Conservation (phyloP, 2,113 vertebrate genomes). For the Forbesichthys papilliferus region DNA sequence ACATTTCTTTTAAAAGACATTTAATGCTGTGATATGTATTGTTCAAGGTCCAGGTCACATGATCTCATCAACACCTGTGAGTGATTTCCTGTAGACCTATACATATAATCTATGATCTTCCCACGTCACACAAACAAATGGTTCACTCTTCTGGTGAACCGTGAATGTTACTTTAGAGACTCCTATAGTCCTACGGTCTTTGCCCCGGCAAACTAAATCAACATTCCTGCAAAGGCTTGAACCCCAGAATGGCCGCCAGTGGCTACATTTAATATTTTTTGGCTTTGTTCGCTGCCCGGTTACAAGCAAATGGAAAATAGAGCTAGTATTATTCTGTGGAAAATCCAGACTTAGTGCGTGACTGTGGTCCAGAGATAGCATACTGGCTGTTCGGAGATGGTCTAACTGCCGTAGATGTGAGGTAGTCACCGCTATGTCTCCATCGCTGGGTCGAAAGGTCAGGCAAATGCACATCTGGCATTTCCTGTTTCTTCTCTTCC, state of each 20-base stretch:
- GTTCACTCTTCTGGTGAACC: background rate
- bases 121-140: background rate
- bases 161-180: background rate
- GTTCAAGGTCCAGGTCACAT: slow-evolving; percentile 18
- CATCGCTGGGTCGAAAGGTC: slow-evolving; percentile 50
- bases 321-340: slow-evolving; percentile 27
- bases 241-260: slow-evolving; percentile 2
- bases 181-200: slow-evolving; percentile 9
- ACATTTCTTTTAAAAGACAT: no score
- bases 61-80: background rate
- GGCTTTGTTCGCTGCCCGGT: slow-evolving; percentile 6
- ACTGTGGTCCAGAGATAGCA: slow-evolving; percentile 12
- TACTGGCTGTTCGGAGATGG: slow-evolving; percentile 3
- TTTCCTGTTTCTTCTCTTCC: slow-evolving; percentile 70
- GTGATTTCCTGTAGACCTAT: slow-evolving; percentile 6
- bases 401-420: slow-evolving; percentile 37
- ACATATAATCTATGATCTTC: no score
- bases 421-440: slow-evolving; percentile 29
- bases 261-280: slow-evolving; percentile 21
- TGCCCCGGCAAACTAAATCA: slow-evolving; percentile 10
- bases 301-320: slow-evolving; percentile 13
- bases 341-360: slow-evolving; percentile 27
- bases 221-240: slow-evolving; percentile 5
- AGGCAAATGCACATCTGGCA: slow-evolving; percentile 74
- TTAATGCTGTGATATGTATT: background rate